These are phyloP conservation scores for Scaptodrosophila latifasciaeformis DNA, from an alignment of 2,888 invertebrate genomes.

Conservation along the genomic window DNA sequence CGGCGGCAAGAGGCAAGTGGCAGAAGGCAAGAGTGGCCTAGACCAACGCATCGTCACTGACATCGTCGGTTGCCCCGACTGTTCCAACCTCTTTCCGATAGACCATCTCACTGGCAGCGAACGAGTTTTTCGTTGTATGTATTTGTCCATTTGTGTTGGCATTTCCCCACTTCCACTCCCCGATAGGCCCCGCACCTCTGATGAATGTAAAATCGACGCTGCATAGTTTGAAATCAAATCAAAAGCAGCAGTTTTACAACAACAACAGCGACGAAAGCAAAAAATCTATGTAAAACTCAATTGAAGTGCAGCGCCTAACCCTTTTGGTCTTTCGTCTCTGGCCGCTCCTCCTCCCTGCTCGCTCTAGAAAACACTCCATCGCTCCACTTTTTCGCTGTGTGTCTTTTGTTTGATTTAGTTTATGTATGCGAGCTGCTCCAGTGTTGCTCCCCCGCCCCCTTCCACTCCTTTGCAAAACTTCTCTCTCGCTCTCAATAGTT, in stretches of 20 bases:
- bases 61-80: neutral
- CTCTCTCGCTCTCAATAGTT: neutral
- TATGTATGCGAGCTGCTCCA: slow-evolving; percentile 33
- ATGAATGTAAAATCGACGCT: slow-evolving; percentile 27
- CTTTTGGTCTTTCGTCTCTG: too few species aligned
- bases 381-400: slow-evolving; percentile 56
- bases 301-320: slow-evolving; percentile 56
- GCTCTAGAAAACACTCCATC: too few species aligned
- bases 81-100: too few species aligned
- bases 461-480: neutral
- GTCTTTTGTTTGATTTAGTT: slow-evolving; percentile 67
- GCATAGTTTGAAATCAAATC: slow-evolving; percentile 63
- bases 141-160: slow-evolving; percentile 63
- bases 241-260: slow-evolving; percentile 48
- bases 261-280: slow-evolving; percentile 14
- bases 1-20: too few species aligned
- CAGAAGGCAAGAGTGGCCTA: neutral
- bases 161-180: slow-evolving; percentile 30
- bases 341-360: too few species aligned
- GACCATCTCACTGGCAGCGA: slow-evolving; percentile 41
- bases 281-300: slow-evolving; percentile 57
- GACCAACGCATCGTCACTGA: neutral
- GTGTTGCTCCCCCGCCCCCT: slow-evolving; percentile 7
- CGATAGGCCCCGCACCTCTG: slow-evolving; percentile 6
- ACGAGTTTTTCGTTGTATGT: slow-evolving; percentile 51